Evolutionary conservation across 1,140 invertebrate genomes (phyloP).

Genomic region (Holotrichia oblita): DNA sequence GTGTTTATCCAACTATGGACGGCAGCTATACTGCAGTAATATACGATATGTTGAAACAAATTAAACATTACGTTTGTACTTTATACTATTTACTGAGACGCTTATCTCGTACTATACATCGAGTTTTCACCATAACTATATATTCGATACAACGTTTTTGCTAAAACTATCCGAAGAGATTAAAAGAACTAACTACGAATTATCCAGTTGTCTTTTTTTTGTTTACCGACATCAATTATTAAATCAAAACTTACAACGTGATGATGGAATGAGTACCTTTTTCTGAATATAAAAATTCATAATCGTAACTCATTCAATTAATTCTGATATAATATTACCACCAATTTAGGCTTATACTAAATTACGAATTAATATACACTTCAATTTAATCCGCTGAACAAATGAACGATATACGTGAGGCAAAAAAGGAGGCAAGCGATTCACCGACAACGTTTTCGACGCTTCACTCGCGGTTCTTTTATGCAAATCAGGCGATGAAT

Average conservation of each 20-base stretch:
- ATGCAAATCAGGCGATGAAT: background rate
- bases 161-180: background rate
- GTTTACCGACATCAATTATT: background rate
- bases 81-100: background rate
- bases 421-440: background rate
- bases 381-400: background rate
- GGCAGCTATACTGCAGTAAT: background rate
- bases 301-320: background rate
- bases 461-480: background rate
- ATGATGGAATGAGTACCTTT: background rate
- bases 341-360: background rate
- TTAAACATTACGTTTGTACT: background rate
- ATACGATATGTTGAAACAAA: background rate
- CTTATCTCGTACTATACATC: background rate
- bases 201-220: background rate
- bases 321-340: background rate
- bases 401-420: background rate
- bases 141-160: background rate
- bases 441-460: background rate
- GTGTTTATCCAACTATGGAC: constrained; percentile 7
- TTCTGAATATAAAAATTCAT: background rate
- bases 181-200: background rate
- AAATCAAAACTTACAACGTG: background rate
- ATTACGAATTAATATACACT: background rate
- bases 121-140: background rate